Base-by-base conservation (phyloP, 64 coral and sea anemone genomes). In the Montipora efflorescens region DNA sequence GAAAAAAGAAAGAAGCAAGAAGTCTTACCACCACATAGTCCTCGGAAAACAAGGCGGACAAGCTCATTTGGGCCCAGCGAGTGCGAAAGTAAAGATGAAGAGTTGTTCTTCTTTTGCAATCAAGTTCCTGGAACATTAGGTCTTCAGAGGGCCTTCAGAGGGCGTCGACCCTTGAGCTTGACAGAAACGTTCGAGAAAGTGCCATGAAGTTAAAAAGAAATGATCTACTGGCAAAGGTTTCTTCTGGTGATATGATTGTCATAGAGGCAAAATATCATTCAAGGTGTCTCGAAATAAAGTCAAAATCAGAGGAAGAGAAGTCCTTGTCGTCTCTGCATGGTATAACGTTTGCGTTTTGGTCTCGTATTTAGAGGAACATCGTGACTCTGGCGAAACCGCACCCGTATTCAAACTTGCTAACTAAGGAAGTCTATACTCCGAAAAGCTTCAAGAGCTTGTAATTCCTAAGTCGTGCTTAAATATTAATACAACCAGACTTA, bases 41-140 rank as follows among this genome's bases (percentile, higher is more conserved):
- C 8, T 21, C 82, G 82, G 21, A 94, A 90, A 90, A 94, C 87
- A 19, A 90, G 79, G 67, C 47, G 43, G 6, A 75, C 67, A 49
- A 77, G 52, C 52, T 55, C 52, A 55, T 55, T 55, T 55, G 52
- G 52, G 0, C 52, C 14, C 11, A 47, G 66, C 22, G 78, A 49
- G 21, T 23, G 22, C 58, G 46, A 51, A 74, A 5, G 67, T 10
- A 82, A 67, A 67, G 0, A 67, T 67, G 64, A 67, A 16, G 64
- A 67, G 18, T 16, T 19, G 2, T 67, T 5, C 64, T 67, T 67
- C 64, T 67, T 67, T 67, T 67, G 64, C 18, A 67, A 67, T 19
- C 64, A 67, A 67, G 13, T 19, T 16, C 13, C 64, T 67, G 64
- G 64, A 67, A 19, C 64, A 16, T 67, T 19, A 16, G 64, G 64